These are phyloP conservation scores for Manis pentadactyla DNA, from an alignment of 2,797 vertebrate species.

Conservation along the genomic window DNA sequence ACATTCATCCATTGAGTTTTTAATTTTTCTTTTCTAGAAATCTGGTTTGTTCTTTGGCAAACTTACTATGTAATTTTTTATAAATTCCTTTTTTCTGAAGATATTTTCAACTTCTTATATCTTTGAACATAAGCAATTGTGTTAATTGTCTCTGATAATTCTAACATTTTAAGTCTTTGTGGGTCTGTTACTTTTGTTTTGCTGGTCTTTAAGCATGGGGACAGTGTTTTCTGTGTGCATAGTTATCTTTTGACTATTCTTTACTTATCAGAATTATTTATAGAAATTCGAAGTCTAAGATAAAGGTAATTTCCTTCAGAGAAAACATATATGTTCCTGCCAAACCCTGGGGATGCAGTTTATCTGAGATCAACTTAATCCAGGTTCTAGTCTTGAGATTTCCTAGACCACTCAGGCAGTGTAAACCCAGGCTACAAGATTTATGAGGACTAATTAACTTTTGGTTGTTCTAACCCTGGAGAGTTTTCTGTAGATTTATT, in stretches of 20 bases:
- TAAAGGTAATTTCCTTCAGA: slow-evolving; percentile 34
- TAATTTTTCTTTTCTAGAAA: neutral
- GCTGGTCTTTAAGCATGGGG: neutral
- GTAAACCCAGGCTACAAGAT: neutral
- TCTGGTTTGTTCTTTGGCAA: neutral
- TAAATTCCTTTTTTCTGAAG: neutral
- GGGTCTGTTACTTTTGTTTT: neutral
- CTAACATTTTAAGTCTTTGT: neutral
- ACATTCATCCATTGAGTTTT: neutral
- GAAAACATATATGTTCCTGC: neutral
- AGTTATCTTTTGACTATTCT: neutral
- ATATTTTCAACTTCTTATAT: slow-evolving; percentile 10
- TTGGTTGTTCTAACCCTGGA: neutral
- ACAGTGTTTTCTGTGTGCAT: neutral
- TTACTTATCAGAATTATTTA: neutral
- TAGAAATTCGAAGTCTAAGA: neutral
- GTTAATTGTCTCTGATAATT: neutral
- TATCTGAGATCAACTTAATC: neutral
- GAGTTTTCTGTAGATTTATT: neutral
- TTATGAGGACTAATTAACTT: neutral
- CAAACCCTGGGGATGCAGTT: neutral
- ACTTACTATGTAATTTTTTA: neutral
- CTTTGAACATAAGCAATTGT: neutral
- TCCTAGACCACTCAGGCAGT: neutral
- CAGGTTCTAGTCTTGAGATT: neutral